Evolutionary conservation across 2,113 vertebrate genomes (phyloP).

Genomic region (Hypanus sabinus): DNA sequence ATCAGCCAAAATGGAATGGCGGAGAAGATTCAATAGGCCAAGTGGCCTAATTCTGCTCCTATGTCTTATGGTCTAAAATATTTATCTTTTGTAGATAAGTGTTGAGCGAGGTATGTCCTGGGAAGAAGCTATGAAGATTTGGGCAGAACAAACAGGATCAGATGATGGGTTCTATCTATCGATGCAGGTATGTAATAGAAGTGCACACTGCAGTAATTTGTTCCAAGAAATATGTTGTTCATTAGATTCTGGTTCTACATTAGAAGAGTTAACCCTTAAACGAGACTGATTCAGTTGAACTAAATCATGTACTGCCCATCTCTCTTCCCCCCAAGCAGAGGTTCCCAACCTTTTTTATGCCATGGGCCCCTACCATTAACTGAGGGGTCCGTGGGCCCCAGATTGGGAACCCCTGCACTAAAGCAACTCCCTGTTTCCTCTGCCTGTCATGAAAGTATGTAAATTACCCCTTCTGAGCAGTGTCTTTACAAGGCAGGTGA

Average conservation of each 20-base stretch:
- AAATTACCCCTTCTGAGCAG: not conserved
- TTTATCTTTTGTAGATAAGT: conserved; percentile 65
- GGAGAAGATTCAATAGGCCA: no score
- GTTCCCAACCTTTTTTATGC: no score
- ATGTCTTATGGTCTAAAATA: no score
- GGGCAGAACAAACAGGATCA: conserved; percentile 85
- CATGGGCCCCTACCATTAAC: no score
- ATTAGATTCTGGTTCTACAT: not conserved
- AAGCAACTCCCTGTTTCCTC: not conserved
- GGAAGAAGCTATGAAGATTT: conserved; percentile 90
- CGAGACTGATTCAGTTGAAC: not conserved
- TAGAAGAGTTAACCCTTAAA: not conserved
- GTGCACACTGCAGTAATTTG: not conserved
- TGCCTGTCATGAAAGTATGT: not conserved
- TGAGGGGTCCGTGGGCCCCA: no score
- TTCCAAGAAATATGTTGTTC: not conserved
- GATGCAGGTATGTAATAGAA: conserved; percentile 57
- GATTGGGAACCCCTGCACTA: no score
- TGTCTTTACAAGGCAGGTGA: no score
- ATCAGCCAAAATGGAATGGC: no score
- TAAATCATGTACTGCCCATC: no score
- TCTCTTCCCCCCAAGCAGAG: no score
- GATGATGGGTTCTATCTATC: conserved; percentile 96
- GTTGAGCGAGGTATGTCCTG: conserved; percentile 97
- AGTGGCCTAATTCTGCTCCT: no score